Evolutionary conservation across 2,888 invertebrate species (phyloP), one percentile per base, ranked within the genome.

Genomic region (Dysmachus trigonus): DNA sequence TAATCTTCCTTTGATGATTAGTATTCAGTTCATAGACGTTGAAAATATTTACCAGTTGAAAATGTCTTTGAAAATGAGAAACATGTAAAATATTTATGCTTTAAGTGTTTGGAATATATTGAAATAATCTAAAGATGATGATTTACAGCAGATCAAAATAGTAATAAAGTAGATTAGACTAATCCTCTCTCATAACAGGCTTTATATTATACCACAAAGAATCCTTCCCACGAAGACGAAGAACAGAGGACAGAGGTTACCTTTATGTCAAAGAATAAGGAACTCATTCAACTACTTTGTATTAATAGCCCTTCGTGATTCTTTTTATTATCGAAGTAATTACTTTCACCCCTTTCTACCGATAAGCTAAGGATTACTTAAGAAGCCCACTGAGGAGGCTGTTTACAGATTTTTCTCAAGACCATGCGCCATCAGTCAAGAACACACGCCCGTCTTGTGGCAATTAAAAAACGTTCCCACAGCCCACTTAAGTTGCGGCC

Each of bases 391-490:
- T 38, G 4, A 7, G 33, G 35, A 76, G 76, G 7, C 27, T 62
- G 13, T 38, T 18, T 41, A 27, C 41, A 41, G 77, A 77, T 72
- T 47, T 77, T 77, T 31, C 77, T 77, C 47, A 15, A 77, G 77
- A 77, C 22, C 47, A 27, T 47, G 30, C 77, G 41, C 18, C 35
- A 22, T 47, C 77, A 47, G 22, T 47, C 77, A 27, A 10, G 13
- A 62, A 27, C 62, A 62, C 62, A 62, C 62, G 62, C 62, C 62
- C 73, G n/a, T 33, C 73, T 73, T 13, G 35, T 35, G 22, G 33
- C 81, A 51, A 53, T 53, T 62, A 53, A 81, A 53, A 62, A 41
- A 30, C 31, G 33, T 81, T 81, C 81, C 81, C 81, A 81, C 31
- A 62, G 81, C 30, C 81, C 81, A 81, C 81, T 81, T 81, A 62